These are phyloP conservation scores for Hirtodrosophila duncani DNA, from an alignment of 2,888 invertebrate species.

Conservation along the genomic window DNA sequence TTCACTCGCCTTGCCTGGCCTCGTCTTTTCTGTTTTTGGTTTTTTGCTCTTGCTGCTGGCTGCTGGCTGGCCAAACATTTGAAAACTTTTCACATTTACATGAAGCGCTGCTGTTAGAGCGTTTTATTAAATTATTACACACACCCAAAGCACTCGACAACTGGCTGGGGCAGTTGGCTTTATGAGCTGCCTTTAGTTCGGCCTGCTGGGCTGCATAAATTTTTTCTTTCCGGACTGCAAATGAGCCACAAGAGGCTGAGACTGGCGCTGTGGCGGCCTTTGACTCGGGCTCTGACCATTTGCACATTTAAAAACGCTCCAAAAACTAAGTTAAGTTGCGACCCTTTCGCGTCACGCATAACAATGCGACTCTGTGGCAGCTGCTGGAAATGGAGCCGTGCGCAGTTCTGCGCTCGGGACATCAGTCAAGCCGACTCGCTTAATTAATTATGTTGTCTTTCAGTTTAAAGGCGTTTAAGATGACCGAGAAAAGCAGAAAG, in stretches of 20 bases:
- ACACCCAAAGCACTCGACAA: slow-evolving; percentile 8
- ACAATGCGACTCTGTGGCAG: slow-evolving; percentile 39
- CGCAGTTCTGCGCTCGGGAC: slow-evolving; percentile 26
- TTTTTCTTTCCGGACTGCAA: slow-evolving; percentile 51
- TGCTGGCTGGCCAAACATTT: slow-evolving; percentile 58
- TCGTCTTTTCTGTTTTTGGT: slow-evolving; percentile 8
- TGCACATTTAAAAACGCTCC: slow-evolving; percentile 4
- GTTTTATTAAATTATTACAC: slow-evolving; percentile 68
- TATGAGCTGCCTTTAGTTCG: slow-evolving; percentile 37
- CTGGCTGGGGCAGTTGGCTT: too few species aligned
- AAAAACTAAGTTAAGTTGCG: slow-evolving; percentile 38
- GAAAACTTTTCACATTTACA: slow-evolving; percentile 70
- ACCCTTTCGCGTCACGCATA: slow-evolving; percentile 62
- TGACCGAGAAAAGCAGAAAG: slow-evolving; percentile 14
- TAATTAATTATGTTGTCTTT: slow-evolving; percentile 74
- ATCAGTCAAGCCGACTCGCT: slow-evolving; percentile 66
- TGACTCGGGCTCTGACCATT: slow-evolving; percentile 33
- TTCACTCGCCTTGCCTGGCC: background rate
- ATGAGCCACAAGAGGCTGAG: slow-evolving; percentile 51
- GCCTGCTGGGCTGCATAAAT: slow-evolving; percentile 58
- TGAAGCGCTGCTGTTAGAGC: slow-evolving; percentile 65
- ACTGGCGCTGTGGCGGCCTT: slow-evolving; percentile 10
- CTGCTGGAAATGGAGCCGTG: slow-evolving; percentile 10
- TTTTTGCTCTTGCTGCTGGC: slow-evolving; percentile 13
- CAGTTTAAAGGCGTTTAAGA: slow-evolving; percentile 69